These are phyloP conservation scores for Odontomachus brunneus DNA, from an alignment of 1,140 invertebrate genomes.

Conservation along the genomic window DNA sequence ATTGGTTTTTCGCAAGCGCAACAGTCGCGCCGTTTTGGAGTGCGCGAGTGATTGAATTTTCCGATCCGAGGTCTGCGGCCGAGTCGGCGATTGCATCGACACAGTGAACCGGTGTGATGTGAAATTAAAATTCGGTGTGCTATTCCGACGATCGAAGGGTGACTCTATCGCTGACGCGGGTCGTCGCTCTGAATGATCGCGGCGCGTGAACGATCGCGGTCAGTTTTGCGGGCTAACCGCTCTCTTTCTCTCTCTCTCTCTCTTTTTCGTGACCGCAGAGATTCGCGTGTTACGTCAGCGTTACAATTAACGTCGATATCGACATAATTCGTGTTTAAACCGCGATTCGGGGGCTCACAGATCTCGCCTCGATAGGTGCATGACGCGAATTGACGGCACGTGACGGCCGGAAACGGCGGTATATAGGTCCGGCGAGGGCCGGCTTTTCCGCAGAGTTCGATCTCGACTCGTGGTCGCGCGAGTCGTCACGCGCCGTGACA, in stretches of 20 bases:
- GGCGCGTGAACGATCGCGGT: neutral
- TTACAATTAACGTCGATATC: slow-evolving; percentile 52
- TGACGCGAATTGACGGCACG: slow-evolving; percentile 25
- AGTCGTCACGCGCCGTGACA: too few species aligned
- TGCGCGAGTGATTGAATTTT: neutral
- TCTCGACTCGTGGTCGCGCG: neutral
- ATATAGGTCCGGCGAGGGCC: slow-evolving; percentile 7
- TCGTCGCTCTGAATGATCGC: too few species aligned
- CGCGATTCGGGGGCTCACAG: neutral
- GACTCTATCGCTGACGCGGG: neutral
- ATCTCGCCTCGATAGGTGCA: neutral
- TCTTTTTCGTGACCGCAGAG: slow-evolving; percentile 1
- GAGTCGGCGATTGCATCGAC: too few species aligned
- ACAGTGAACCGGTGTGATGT: neutral
- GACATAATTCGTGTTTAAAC: slow-evolving; percentile 59
- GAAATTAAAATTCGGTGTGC: neutral
- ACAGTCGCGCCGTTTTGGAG: too few species aligned
- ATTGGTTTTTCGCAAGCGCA: neutral
- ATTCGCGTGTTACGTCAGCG: slow-evolving; percentile 57
- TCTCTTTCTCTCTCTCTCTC: too few species aligned
- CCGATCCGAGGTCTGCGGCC: neutral
- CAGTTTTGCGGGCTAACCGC: neutral
- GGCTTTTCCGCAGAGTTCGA: neutral
- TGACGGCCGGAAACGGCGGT: slow-evolving; percentile 18
- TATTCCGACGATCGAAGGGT: neutral